phyloP scores from a whole-genome alignment of 1,140 invertebrate species.

The Campoletis sonorensis region DNA sequence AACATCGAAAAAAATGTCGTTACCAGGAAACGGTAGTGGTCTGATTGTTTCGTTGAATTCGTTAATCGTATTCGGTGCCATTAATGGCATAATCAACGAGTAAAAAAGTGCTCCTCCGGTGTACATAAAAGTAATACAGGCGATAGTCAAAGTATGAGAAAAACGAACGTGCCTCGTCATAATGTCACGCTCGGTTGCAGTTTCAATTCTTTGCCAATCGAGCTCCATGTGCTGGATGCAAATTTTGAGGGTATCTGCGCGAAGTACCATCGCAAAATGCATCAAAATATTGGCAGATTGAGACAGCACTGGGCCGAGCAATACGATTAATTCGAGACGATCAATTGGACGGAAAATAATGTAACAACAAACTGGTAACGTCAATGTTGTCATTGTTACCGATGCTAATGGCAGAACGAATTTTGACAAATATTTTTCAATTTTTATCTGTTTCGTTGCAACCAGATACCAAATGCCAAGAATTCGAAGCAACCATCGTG shows the following conservation, averaged over 20 bases:
- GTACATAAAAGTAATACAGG: constrained; percentile 56
- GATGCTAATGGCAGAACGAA: too few relatives aligned
- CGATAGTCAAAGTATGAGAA: constrained; percentile 44
- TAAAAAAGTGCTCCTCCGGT: constrained; percentile 48
- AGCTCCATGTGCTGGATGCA: constrained; percentile 55
- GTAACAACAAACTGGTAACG: too few relatives aligned
- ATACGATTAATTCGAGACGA: too few relatives aligned
- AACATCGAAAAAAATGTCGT: constrained; percentile 54
- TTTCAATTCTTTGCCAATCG: constrained; percentile 54
- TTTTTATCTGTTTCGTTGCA: too few relatives aligned
- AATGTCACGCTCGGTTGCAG: constrained; percentile 30
- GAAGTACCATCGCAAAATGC: not conserved
- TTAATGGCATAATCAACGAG: constrained; percentile 17
- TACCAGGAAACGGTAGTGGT: constrained; percentile 58
- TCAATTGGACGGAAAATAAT: too few relatives aligned
- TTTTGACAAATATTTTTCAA: too few relatives aligned
- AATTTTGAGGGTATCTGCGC: constrained; percentile 17
- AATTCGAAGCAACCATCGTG: too few relatives aligned
- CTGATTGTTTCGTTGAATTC: constrained; percentile 48
- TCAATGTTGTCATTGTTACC: too few relatives aligned
- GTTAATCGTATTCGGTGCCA: constrained; percentile 1
- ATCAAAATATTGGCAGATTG: too few relatives aligned
- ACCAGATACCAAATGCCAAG: too few relatives aligned
- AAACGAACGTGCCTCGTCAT: constrained; percentile 37
- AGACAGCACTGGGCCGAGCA: too few relatives aligned